phyloP scores from a whole-genome alignment of 2,888 invertebrate species.

The Eledone cirrhosa region DNA sequence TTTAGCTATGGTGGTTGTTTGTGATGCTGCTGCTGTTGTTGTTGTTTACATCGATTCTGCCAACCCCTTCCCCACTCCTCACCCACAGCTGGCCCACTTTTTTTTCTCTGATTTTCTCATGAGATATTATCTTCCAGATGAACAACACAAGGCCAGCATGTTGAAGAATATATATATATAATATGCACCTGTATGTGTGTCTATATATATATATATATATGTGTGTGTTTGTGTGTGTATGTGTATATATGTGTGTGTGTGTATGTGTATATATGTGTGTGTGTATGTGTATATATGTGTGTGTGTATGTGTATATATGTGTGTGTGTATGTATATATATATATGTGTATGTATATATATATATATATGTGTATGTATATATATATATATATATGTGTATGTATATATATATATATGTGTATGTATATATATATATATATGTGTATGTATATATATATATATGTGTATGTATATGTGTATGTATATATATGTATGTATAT shows the following conservation, averaged over 20 bases:
- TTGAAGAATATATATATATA: too few relatives aligned
- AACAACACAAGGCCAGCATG: too few relatives aligned
- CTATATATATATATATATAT: not conserved
- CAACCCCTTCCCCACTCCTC: too few relatives aligned
- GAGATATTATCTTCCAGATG: too few relatives aligned
- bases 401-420: not conserved
- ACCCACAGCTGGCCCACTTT: too few relatives aligned
- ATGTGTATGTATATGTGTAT: not conserved
- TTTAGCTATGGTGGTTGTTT: too few relatives aligned
- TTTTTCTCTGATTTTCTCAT: too few relatives aligned
- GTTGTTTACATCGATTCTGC: too few relatives aligned
- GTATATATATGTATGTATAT: not conserved
- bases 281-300: not conserved
- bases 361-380: not conserved
- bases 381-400: not conserved
- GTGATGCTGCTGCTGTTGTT: too few relatives aligned
- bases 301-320: not conserved
- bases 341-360: not conserved
- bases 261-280: not conserved
- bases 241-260: not conserved
- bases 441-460: not conserved
- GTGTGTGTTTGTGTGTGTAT: not conserved
- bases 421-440: not conserved
- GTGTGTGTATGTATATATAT: not conserved
- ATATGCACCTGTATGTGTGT: too few relatives aligned